Evolutionary conservation across 2,113 vertebrate genomes (phyloP), one percentile per base, ranked within the genome.

Genomic region (Telmatochromis sp.): DNA sequence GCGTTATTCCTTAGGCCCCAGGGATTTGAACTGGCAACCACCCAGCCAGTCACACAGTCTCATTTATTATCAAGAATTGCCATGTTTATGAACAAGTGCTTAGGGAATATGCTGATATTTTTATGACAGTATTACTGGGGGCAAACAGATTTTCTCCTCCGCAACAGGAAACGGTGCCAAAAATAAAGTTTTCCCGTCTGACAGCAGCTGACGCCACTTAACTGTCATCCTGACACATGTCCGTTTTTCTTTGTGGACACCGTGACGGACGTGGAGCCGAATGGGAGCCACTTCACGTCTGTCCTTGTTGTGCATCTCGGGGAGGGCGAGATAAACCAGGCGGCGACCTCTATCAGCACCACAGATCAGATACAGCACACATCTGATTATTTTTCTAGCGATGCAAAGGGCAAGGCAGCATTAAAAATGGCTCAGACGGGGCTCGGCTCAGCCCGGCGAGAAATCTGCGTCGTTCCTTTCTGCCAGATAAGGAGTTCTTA

Each of bases 361-460:
- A 7, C 47, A 55, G 26, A 93, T 90, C 87, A 89, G 91, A 90
- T 63, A 73, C 19, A 71, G 63, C 33, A 1, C 57, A 8, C 79
- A 87, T 87, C 88, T 84, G 91, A 93, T 93, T 2, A 81, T 89
- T 89, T 89, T 84, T 84, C 23, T 2, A 54, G 11, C 57, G 4
- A 68, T 12, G 14, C 14, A 19, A 65, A 17, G 68, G n/a, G 2
- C 45, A 11, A 57, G 26, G 3, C 65, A 19, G 86, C 83, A 71
- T 92, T 89, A 57, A 28, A 84, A 75, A 23, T 23, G 33, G 26
- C 83, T 50, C 83, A 58, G 45, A 40, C 15, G 7, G 15, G 68
- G 40, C 11, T 28, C 26, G 26, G 47, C 17, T 28, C 7, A 6
- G 47, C 63, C 42, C 3, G 6, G 7, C 1, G 4, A 79, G 84